These are phyloP conservation scores for Calyptomena viridis DNA, from an alignment of 2,113 vertebrate genomes.

Conservation along the genomic window DNA sequence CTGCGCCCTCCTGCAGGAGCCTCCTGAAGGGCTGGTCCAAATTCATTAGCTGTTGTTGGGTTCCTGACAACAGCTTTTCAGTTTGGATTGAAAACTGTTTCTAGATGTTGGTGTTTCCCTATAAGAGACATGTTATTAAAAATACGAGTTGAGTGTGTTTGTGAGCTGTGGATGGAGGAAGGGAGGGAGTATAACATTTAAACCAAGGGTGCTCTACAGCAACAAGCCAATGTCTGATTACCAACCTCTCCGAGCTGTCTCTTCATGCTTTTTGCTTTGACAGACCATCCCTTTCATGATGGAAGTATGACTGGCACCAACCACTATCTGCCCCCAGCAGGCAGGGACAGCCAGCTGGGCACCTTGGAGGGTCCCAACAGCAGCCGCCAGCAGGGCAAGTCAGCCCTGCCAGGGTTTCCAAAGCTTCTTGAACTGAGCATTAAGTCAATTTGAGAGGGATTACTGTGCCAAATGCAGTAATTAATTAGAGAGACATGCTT, in stretches of 20 bases:
- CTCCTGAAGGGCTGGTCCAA: background rate
- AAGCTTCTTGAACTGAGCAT: background rate
- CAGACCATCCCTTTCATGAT: background rate
- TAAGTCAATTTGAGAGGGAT: background rate
- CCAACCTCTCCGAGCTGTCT: background rate
- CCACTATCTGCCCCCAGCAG: background rate
- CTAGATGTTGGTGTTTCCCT: background rate
- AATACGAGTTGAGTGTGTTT: background rate
- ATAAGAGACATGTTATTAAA: background rate
- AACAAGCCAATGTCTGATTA: background rate
- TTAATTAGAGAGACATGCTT: constrained; percentile 3
- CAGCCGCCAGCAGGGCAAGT: rapidly evolving
- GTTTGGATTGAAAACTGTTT: background rate
- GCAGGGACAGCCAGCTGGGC: background rate
- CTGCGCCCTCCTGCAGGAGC: background rate
- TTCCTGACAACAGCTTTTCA: background rate
- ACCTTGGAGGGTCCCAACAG: background rate
- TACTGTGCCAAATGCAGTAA: background rate
- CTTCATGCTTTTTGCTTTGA: background rate
- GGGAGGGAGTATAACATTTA: background rate
- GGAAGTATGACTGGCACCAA: background rate
- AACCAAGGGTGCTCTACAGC: background rate
- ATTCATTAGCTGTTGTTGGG: background rate
- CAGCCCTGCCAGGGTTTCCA: background rate
- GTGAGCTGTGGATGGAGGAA: background rate